Evolutionary conservation across 2,797 vertebrate genomes (phyloP), one percentile per base, ranked within the genome.

Genomic region (Mastacembelus armatus): DNA sequence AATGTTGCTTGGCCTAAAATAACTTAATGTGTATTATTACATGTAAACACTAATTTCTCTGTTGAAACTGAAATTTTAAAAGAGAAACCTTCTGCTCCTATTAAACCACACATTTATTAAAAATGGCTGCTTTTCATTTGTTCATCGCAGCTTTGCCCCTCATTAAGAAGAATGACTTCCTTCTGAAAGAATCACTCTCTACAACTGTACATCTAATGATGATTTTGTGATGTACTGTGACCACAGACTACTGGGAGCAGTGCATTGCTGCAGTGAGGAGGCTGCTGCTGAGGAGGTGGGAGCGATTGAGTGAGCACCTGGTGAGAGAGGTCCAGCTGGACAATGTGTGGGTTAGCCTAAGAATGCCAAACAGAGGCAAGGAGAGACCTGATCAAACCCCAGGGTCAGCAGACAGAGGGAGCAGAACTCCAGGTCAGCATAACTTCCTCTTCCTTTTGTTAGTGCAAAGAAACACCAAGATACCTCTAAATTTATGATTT

Each of bases 261-360:
- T 96, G 96, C 82, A 81, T 43, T 3, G 56, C 62, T 27, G 85
- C 88, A 22, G 90, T 94, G 29, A 67, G 58, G 12, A 1, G 4
- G 19, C 90, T 56, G 0, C 14, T 94, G 69, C 5, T 4, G 75
- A 81, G 74, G 77, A 93, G 89, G 14, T 94, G 92, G 1, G 48
- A 88, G 4, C 62, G 38, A 10, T 81, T 85, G 48, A 84, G 63
- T 9, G 66, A 83, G 15, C 40, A 14, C 4, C 71, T 92, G 33
- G 72, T 86, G 44, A 89, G 29, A 40, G 80, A 85, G 4, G 83
- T 87, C 3, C 36, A 80, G 50, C 89, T 92, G 71, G 91, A 88
- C 12, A 92, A 93, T 14, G 78, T 89, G 32, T 96, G 94, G 80
- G 79, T 98, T 33, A 92, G 88, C 40, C 75, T 92, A 0, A 88